phyloP scores from a whole-genome alignment of 1,140 invertebrate genomes.

The Drosophila nannoptera region DNA sequence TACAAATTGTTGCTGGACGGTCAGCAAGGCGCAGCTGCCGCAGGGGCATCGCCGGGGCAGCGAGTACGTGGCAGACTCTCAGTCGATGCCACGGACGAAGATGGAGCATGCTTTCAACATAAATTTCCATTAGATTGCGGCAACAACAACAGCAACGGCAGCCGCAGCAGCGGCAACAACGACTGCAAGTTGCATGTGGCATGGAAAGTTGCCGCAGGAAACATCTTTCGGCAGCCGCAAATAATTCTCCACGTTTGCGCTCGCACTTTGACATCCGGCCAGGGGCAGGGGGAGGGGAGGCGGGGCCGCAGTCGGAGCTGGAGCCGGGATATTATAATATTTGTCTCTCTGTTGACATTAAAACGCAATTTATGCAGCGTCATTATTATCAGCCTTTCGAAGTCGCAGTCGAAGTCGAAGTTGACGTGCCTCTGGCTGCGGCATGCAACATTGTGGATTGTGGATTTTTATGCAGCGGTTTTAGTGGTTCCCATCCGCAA shows the following conservation, averaged over 20 bases:
- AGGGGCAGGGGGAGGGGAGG: conserved; percentile 13
- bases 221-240: conserved; percentile 74
- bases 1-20: conserved; percentile 69
- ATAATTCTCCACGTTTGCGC: conserved; percentile 75
- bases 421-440: conserved; percentile 8
- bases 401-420: conserved; percentile 13
- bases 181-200: conserved; percentile 66
- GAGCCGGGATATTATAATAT: conserved; percentile 66
- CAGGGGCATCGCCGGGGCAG: background rate
- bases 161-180: conserved; percentile 20
- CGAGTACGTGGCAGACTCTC: conserved; percentile 31
- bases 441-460: conserved; percentile 48
- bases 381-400: conserved; percentile 64
- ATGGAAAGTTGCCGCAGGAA: conserved; percentile 71
- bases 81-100: conserved; percentile 39
- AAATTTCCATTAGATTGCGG: conserved; percentile 76
- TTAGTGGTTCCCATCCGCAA: conserved; percentile 48
- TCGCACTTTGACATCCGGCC: conserved; percentile 74
- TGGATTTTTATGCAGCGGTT: conserved; percentile 58
- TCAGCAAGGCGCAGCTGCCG: conserved; percentile 44
- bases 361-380: conserved; percentile 76
- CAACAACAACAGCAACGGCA: no score
- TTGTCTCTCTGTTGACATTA: conserved; percentile 77
- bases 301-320: conserved; percentile 9
- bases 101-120: conserved; percentile 70